phyloP scores from a whole-genome alignment of 2,797 vertebrate genomes.

The Pangasius djambal region DNA sequence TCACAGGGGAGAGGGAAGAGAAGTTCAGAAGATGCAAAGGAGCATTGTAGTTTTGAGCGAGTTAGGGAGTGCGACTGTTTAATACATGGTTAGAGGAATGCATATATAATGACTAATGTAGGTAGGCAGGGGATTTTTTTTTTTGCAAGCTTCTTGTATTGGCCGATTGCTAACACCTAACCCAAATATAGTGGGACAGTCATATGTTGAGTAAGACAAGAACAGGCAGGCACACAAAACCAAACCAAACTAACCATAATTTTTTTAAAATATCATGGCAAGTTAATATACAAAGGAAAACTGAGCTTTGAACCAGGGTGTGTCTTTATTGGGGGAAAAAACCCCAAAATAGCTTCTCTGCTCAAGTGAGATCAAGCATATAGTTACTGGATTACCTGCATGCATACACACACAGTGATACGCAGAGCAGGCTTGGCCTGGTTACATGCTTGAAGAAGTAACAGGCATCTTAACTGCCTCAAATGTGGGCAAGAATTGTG shows the following conservation, averaged over 20 bases:
- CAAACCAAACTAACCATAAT: not conserved
- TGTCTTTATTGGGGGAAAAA: not conserved
- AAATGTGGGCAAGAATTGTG: not conserved
- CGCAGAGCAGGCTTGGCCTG: not conserved
- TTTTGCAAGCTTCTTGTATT: conserved; percentile 28
- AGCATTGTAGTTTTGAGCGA: not conserved
- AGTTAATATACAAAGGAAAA: conserved; percentile 1
- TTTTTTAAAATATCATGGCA: not conserved
- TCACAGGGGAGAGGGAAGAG: not conserved
- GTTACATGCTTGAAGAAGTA: conserved; percentile 42
- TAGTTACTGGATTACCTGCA: conserved; percentile 38
- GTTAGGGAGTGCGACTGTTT: not conserved
- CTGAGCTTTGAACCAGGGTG: not conserved
- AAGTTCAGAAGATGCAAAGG: conserved; percentile 8
- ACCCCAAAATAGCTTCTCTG: conserved; percentile 3
- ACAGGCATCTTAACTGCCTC: conserved; percentile 34
- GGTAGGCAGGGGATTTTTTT: not conserved
- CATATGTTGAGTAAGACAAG: not conserved
- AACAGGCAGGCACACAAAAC: not conserved
- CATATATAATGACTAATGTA: not conserved
- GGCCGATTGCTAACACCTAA: conserved; percentile 27
- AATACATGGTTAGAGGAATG: not conserved
- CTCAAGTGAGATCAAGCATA: conserved; percentile 27
- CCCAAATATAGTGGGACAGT: not conserved
- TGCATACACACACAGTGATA: conserved; percentile 7